Conservation (phyloP, 2,888 invertebrate genomes). For the Acrobasis suavella region DNA sequence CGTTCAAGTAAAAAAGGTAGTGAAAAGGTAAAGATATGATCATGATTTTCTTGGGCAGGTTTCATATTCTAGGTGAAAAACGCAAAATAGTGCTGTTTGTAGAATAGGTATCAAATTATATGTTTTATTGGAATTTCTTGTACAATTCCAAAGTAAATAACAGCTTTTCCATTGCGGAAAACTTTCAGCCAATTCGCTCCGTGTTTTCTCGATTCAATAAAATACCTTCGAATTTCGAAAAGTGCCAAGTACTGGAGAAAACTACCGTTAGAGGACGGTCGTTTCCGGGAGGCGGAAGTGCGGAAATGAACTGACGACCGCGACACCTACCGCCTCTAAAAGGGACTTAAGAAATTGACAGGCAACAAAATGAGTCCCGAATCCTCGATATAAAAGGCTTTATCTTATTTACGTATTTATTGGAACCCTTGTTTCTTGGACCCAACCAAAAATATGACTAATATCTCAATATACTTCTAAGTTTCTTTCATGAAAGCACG, state of each 20-base stretch:
- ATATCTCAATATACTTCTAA: no score
- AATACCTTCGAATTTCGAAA: constrained; percentile 1
- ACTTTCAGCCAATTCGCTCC: constrained; percentile 1
- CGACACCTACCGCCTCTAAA: constrained; percentile 33
- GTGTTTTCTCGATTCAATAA: constrained; percentile 10
- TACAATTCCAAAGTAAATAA: neutral
- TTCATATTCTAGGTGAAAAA: no score
- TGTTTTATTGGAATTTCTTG: neutral
- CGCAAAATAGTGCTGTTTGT: no score
- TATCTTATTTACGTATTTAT: no score
- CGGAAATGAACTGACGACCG: constrained; percentile 42
- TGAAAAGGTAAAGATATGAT: no score
- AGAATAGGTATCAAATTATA: neutral
- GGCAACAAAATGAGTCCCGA: neutral
- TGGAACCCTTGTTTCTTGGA: no score
- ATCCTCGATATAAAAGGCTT: no score
- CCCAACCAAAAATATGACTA: no score
- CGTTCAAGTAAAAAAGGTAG: no score
- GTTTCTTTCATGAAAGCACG: no score
- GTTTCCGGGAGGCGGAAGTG: constrained; percentile 33
- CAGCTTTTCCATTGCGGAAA: neutral
- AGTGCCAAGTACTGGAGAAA: constrained; percentile 2
- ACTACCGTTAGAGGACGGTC: constrained; percentile 12
- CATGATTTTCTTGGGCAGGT: no score
- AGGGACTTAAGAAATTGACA: constrained; percentile 14